Conservation (phyloP, 1,140 invertebrate genomes). For the Nasonia longicornis region DNA sequence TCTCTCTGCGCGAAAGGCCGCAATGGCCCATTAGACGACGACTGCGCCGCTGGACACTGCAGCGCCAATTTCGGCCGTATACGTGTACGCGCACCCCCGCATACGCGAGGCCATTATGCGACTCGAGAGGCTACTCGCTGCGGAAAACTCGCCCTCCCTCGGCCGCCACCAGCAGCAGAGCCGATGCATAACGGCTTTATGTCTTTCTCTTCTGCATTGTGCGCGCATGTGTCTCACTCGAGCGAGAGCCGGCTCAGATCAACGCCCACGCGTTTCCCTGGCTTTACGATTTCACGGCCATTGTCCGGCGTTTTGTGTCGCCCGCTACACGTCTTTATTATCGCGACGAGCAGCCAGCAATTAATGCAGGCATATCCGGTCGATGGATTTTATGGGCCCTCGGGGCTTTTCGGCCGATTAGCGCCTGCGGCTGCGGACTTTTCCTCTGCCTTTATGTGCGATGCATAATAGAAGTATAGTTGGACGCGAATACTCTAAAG, state of each 20-base stretch:
- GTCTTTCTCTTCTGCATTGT: not conserved
- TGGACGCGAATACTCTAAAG: not conserved
- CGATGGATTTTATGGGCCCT: not conserved
- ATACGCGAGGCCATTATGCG: not conserved
- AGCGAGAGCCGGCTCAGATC: conserved; percentile 48
- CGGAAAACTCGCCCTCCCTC: conserved; percentile 29
- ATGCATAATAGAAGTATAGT: no score
- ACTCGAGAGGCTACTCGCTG: conserved; percentile 41
- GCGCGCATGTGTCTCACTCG: conserved; percentile 25
- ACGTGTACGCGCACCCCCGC: conserved; percentile 11
- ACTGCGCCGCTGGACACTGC: not conserved
- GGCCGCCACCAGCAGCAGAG: no score
- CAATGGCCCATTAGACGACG: conserved; percentile 37
- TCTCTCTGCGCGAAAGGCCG: conserved; percentile 4
- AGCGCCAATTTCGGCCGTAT: conserved; percentile 25
- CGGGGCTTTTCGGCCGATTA: not conserved
- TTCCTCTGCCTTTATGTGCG: not conserved
- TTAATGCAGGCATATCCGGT: conserved; percentile 26
- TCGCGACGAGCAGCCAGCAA: not conserved
- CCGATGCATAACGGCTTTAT: not conserved
- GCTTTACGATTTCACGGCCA: conserved; percentile 55
- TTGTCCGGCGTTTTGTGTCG: conserved; percentile 48
- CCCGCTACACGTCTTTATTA: conserved; percentile 4
- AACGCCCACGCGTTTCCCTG: conserved; percentile 59
- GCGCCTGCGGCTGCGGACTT: not conserved